phyloP scores from a whole-genome alignment of 2,113 vertebrate species.

The Puntigrus tetrazona region DNA sequence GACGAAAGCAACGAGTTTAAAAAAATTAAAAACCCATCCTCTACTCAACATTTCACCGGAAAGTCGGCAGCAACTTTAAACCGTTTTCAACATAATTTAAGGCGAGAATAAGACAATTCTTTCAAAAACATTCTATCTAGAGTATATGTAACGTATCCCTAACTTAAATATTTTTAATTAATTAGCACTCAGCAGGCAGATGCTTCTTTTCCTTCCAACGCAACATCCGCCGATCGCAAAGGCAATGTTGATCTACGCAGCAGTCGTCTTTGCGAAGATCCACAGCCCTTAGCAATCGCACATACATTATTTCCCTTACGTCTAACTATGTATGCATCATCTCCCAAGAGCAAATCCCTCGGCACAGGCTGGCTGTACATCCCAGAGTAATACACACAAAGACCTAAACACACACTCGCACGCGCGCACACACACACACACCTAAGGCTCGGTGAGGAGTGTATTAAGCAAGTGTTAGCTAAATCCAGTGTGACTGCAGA shows the following conservation, averaged over 20 bases:
- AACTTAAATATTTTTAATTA: not conserved
- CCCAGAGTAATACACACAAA: conserved; percentile 9
- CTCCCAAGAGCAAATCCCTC: conserved; percentile 18
- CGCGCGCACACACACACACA: conserved; percentile 10
- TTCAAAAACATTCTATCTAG: not conserved
- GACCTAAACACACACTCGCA: not conserved
- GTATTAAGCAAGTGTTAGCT: conserved; percentile 46
- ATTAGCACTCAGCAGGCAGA: not conserved
- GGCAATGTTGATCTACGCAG: not conserved
- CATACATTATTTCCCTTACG: not conserved
- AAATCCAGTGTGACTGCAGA: conserved; percentile 50
- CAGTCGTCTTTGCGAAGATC: not conserved
- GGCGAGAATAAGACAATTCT: not conserved
- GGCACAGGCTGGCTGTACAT: not conserved
- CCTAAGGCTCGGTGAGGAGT: conserved; percentile 15
- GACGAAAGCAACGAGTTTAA: too few relatives aligned
- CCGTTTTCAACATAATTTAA: too few relatives aligned
- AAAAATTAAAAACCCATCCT: too few relatives aligned
- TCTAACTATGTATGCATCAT: not conserved
- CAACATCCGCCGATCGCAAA: not conserved
- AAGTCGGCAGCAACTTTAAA: too few relatives aligned
- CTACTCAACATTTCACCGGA: too few relatives aligned
- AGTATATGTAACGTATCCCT: not conserved
- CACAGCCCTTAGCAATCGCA: not conserved
- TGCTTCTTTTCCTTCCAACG: not conserved